Evolutionary conservation across 2,797 vertebrate species (phyloP), one percentile per base, ranked within the genome.

Genomic region (Phylloscopus collybita): DNA sequence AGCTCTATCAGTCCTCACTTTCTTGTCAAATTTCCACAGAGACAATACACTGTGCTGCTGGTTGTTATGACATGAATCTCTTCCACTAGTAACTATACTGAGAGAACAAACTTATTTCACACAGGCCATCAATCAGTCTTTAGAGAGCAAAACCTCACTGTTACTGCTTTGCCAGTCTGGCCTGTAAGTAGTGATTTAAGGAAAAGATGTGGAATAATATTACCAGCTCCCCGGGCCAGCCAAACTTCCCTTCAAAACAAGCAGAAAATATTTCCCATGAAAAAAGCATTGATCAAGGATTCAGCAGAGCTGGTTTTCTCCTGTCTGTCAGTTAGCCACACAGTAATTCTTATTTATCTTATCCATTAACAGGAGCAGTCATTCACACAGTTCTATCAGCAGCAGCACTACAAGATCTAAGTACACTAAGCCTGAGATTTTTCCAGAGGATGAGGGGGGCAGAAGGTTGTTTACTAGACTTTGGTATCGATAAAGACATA

Each of bases 91-190:
- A 76, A 66, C 67, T 53, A 32, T 16, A 42, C 40, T 8, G 47
- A 86, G 20, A 92, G 40, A 30, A 90, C n/a, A 88, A 83, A 83
- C 60, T 80, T 82, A 78, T 90, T 92, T 92, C 83, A 86, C 53
- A 57, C 4, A 45, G 49, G 9, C 61, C 32, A 76, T 94, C 49
- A 86, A 61, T 89, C 71, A 89, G 65, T 22, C 38, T 74, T 83
- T n/a, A 53, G 26, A 84, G 40, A 74, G 36, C 12, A 86, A 95
- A 92, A 59, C 29, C 29, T 57, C 47, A 10, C 1, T 1, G 72
- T 45, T 78, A 83, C 50, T 88, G 57, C 62, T 92, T 78, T 87
- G 45, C 25, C 3, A 2, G 26, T 45, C 57, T 90, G 36, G 29
- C 57, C 65, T 88, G 36, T 36, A 67, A 64, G 45, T 5, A 90